Evolutionary conservation across 2,113 vertebrate species (phyloP).

Genomic region (Prochilodus magdalenae): DNA sequence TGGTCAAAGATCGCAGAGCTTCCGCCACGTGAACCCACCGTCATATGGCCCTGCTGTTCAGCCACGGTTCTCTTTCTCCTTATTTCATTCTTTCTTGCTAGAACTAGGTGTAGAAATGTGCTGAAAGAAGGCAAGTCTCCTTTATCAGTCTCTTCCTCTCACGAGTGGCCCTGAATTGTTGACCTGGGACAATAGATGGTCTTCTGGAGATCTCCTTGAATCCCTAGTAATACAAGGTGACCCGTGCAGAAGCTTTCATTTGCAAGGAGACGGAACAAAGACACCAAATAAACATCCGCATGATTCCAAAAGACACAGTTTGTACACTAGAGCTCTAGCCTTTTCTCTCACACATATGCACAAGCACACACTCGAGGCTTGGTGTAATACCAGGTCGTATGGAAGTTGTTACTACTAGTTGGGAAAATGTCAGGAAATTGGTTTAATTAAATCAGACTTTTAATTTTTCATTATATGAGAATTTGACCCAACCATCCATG

Average conservation of each 20-base stretch:
- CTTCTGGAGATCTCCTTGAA: neutral
- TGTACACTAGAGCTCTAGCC: no score
- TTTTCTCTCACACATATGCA: neutral
- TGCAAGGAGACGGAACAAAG: neutral
- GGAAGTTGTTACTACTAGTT: no score
- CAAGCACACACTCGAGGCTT: neutral
- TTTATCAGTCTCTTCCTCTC: neutral
- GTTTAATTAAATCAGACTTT: no score
- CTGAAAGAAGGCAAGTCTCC: neutral
- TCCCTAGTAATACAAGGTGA: neutral
- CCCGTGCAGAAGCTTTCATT: neutral
- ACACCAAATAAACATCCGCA: neutral
- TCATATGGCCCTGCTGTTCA: neutral
- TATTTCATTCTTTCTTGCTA: neutral
- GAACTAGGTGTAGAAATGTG: neutral
- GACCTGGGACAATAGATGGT: neutral
- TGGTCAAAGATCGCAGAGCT: neutral
- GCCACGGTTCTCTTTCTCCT: neutral
- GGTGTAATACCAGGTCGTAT: no score
- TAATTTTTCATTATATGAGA: no score
- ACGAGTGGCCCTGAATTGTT: neutral
- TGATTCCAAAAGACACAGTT: neutral
- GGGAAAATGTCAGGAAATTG: no score
- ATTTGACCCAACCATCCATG: no score
- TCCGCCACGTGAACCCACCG: neutral